phyloP scores from a whole-genome alignment of 2,888 invertebrate genomes.

The Polydrusus cervinus region DNA sequence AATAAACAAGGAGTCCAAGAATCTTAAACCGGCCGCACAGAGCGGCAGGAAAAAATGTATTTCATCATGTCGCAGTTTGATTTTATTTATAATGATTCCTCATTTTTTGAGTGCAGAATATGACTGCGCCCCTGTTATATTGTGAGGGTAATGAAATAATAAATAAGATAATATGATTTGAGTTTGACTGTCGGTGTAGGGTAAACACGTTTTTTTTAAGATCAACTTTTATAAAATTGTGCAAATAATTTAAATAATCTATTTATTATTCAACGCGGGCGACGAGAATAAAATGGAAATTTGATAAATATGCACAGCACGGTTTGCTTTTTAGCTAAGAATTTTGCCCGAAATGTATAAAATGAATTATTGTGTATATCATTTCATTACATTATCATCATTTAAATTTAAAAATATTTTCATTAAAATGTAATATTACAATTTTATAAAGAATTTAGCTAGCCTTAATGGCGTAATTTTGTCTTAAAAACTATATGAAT shows the following conservation, averaged over 20 bases:
- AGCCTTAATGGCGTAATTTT: no score
- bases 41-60: no score
- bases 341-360: neutral
- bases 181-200: neutral
- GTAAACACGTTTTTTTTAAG: neutral
- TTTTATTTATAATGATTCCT: no score
- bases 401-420: no score
- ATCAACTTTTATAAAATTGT: neutral
- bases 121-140: no score
- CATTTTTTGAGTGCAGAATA: no score
- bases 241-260: slow-evolving; percentile 8
- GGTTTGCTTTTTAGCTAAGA: neutral
- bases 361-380: slow-evolving; percentile 8
- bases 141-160: neutral
- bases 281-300: slow-evolving; percentile 19
- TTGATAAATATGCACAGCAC: slow-evolving; percentile 6
- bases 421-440: neutral
- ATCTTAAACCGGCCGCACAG: no score
- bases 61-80: no score
- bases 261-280: slow-evolving; percentile 13
- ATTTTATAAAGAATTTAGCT: no score
- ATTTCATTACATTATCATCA: no score
- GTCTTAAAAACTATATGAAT: no score
- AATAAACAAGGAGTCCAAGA: no score
- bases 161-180: neutral